Base-by-base conservation (phyloP, 1,140 invertebrate species). In the Aleiodes sp. region DNA sequence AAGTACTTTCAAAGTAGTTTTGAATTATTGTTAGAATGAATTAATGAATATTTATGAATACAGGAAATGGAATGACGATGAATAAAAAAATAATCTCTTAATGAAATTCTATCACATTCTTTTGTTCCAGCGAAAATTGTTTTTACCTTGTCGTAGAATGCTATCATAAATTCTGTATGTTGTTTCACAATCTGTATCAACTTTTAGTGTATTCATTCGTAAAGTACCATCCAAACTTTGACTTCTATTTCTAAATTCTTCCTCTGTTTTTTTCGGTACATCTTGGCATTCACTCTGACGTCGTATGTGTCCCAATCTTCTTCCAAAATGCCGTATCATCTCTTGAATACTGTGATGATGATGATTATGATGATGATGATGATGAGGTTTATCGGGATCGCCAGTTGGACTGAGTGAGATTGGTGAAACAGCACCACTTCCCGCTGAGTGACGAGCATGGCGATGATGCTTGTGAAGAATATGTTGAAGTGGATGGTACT, bases 101-200 rank as follows among this genome's bases (percentile, higher is more conserved):
- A n/a, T n/a, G n/a, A n/a, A n/a, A n/a, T n/a, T n/a, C n/a, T n/a
- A n/a, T n/a, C n/a, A n/a, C n/a, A n/a, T n/a, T 21, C 16, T 9
- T 10, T 19, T 21, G 31, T 0, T 9, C 12, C 33, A 26, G 9
- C 39, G 1, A 7, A n/a, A n/a, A n/a, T n/a, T n/a, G 8, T n/a
- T 10, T 74, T 85, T 90, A 94, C 94, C 94, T 93, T 94, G 92
- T 86, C 88, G 88, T 1, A 95, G 84, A 70, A 95, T 95, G 57
- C 88, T 88, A 72, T 95, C 92, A 78, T 91, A 95, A 74, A 95
- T 94, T 77, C 90, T 88, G 79, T 95, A 95, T 8, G 93, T 94
- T 8, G 92, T 88, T 37, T 92, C 93, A 78, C 93, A 94, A 77
- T 94, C 93, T 65, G 89, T 86, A 6, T 90, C 81, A 85, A 80